Base-by-base conservation (phyloP, 2,888 invertebrate genomes). In the Apoda limacodes region DNA sequence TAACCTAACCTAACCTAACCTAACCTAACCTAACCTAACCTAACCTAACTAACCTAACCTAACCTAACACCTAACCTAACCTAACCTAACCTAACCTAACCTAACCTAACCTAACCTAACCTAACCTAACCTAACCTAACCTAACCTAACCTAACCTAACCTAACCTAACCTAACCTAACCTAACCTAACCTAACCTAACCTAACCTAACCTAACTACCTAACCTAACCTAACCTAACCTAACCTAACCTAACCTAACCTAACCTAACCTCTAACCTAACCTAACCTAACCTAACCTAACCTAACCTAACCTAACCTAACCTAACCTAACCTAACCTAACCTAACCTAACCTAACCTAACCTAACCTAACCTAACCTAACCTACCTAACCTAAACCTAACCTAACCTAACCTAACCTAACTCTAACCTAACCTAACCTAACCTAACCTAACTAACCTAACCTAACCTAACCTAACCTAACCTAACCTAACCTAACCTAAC, bases 211-310 rank as follows among this genome's bases (percentile, higher is more conserved):
- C 12, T 12, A 33, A 33, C 33, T 33, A 33, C 24, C 30, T 30
- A 24, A 24, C 24, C 24, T 24, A 24, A 24, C 24, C 24, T 24
- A 34, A 29, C 29, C 34, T 29, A 34, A 34, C 29, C 28, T 34
- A 29, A 29, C 29, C 28, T 31, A 28, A 28, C 33, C 33, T 26
- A 30, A 30, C 30, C 30, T 30, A 30, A 30, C 30, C 30, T 30
- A 30, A 30, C 30, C 30, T 22, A 36, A 24, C 36, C 21, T 25
- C 26, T 26, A 26, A 13, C 26, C 27, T 30, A 30, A 30, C 30
- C 30, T 30, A 30, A 30, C 30, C 30, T 30, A 30, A 30, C 30
- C 30, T 30, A 30, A 30, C 30, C 30, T 30, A 30, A 30, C 30
- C 30, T 30, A 30, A 30, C 30, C 30, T 30, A 30, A 30, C 30